Percentiles rank a stretch among this genome's conserved stretches.
Evolutionary conservation across 2,113 vertebrate species (phyloP).

Genomic region (Zosterops pallidus): DNA sequence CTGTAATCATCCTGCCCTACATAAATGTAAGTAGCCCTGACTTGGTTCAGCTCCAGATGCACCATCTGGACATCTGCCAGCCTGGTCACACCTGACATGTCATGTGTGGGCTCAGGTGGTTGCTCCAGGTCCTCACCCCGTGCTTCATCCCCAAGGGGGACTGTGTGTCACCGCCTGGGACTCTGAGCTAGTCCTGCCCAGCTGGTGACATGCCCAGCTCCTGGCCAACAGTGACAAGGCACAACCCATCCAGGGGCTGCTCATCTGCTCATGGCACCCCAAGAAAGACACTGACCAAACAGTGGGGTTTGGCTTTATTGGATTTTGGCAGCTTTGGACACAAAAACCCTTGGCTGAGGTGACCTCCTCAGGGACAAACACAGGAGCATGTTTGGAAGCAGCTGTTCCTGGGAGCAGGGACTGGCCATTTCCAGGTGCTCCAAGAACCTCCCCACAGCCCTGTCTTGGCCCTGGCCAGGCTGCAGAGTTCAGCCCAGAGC

Average conservation of each 20-base stretch:
- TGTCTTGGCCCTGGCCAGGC: background rate
- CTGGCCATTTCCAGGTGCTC: background rate
- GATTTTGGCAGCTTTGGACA: background rate
- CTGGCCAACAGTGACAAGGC: background rate
- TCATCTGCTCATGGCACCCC: background rate
- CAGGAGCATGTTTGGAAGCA: fast-evolving
- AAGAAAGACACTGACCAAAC: background rate
- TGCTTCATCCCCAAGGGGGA: fast-evolving
- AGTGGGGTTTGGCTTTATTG: fast-evolving
- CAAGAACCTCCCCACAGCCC: background rate
- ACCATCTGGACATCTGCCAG: background rate
- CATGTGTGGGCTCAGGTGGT: background rate
- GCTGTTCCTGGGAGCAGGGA: background rate
- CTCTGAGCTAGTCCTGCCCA: background rate
- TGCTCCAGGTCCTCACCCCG: background rate
- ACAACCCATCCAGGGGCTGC: background rate
- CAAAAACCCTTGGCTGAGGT: background rate
- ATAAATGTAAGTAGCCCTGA: background rate
- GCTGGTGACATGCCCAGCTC: background rate
- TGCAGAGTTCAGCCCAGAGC: background rate
- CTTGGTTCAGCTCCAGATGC: background rate
- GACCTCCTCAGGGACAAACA: background rate
- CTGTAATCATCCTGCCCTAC: slow-evolving; percentile 34
- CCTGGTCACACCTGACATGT: background rate
- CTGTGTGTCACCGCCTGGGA: background rate